phyloP scores from a whole-genome alignment of 2,113 vertebrate species.

The Hydropotes inermis region DNA sequence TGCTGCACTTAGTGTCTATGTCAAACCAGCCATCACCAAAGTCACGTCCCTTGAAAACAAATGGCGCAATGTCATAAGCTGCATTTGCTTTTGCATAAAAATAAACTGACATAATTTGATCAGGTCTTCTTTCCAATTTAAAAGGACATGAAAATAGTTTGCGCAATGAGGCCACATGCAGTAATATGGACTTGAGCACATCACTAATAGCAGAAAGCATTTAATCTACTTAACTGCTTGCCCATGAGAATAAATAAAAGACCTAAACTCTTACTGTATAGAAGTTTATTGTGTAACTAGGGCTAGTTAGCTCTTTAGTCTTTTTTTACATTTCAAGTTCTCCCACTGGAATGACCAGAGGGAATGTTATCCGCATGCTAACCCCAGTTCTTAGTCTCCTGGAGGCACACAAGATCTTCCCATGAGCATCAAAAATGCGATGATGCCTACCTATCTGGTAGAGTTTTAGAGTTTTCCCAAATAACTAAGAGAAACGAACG shows the following conservation, averaged over 20 bases:
- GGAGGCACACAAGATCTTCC: not conserved
- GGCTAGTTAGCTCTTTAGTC: not conserved
- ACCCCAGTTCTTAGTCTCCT: not conserved
- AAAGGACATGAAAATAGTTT: not conserved
- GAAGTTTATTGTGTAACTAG: not conserved
- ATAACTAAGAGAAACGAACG: conserved; percentile 68
- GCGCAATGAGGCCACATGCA: not conserved
- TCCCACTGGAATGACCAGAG: not conserved
- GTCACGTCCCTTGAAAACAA: not conserved
- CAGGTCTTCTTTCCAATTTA: not conserved
- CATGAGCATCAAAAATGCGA: not conserved
- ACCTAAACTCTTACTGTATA: not conserved
- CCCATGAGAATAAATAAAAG: not conserved
- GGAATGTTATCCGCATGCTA: not conserved
- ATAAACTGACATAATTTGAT: not conserved
- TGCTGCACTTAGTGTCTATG: not conserved
- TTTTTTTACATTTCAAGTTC: not conserved
- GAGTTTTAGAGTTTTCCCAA: conserved; percentile 23
- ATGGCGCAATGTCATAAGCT: not conserved
- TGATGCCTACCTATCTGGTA: not conserved
- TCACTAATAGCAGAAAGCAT: not conserved
- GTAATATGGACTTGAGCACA: not conserved
- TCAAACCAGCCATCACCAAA: not conserved
- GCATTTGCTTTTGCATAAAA: conserved; percentile 37
- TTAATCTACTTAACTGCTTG: not conserved